Evolutionary conservation across 2,113 vertebrate species (phyloP).

Genomic region (Lipotes vexillifer): DNA sequence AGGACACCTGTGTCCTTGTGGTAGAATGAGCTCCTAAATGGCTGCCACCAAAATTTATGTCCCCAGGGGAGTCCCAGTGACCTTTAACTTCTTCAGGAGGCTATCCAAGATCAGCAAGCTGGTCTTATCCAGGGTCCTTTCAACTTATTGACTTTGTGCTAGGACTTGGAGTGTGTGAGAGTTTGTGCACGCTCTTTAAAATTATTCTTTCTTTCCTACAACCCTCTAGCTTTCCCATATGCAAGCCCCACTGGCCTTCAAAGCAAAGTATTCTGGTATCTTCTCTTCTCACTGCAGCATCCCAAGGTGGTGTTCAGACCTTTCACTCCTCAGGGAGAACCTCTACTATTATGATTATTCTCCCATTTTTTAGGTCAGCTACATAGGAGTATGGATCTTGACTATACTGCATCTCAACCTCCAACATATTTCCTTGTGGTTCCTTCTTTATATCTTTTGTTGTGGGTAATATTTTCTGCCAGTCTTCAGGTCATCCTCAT

Average conservation of each 20-base stretch:
- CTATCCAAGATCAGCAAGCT: background rate
- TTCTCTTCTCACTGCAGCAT: background rate
- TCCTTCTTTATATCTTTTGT: background rate
- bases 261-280: background rate
- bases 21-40: background rate
- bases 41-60: background rate
- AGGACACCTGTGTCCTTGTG: background rate
- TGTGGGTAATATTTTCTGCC: background rate
- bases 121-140: background rate
- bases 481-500: background rate
- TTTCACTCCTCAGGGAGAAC: background rate
- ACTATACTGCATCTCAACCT: background rate
- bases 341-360: background rate
- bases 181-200: background rate
- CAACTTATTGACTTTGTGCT: background rate
- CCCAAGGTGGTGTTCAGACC: background rate
- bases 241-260: background rate
- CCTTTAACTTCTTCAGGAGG: background rate
- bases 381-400: background rate
- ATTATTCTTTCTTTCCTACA: background rate
- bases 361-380: background rate
- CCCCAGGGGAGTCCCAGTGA: background rate
- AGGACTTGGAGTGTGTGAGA: background rate
- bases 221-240: background rate
- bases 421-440: background rate